phyloP scores from a whole-genome alignment of 2,797 vertebrate genomes.

The Rhinogobio ventralis region DNA sequence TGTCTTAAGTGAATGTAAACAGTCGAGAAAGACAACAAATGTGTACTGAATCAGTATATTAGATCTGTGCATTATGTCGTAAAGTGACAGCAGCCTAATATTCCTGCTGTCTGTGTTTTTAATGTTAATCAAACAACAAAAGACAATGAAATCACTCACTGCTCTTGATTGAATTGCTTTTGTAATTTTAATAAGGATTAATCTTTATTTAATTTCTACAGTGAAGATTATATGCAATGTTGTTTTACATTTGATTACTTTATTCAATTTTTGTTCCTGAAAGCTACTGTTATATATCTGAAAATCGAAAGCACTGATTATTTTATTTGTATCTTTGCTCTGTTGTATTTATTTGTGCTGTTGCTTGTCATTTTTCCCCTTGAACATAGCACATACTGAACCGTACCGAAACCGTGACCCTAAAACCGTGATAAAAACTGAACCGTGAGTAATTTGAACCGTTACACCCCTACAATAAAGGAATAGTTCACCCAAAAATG shows the following conservation, averaged over 20 bases:
- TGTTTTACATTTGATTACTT: not conserved
- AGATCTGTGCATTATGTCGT: not conserved
- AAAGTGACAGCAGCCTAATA: not conserved
- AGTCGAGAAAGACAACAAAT: not conserved
- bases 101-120: not conserved
- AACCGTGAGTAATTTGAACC: not conserved
- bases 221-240: not conserved
- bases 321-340: not conserved
- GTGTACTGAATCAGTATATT: too few species aligned
- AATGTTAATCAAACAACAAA: not conserved
- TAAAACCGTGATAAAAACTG: too few species aligned
- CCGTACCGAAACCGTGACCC: too few species aligned
- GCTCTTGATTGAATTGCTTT: not conserved
- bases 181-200: not conserved
- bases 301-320: not conserved
- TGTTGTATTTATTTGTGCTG: not conserved
- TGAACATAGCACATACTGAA: not conserved
- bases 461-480: not conserved
- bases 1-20: too few species aligned
- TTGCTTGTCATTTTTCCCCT: not conserved
- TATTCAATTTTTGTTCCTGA: not conserved
- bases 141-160: not conserved
- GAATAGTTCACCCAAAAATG: not conserved
- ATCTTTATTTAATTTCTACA: not conserved
- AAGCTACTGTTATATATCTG: not conserved